Conservation (phyloP, 92 coral and sea anemone species). For the Isaurus tuberculatus region DNA sequence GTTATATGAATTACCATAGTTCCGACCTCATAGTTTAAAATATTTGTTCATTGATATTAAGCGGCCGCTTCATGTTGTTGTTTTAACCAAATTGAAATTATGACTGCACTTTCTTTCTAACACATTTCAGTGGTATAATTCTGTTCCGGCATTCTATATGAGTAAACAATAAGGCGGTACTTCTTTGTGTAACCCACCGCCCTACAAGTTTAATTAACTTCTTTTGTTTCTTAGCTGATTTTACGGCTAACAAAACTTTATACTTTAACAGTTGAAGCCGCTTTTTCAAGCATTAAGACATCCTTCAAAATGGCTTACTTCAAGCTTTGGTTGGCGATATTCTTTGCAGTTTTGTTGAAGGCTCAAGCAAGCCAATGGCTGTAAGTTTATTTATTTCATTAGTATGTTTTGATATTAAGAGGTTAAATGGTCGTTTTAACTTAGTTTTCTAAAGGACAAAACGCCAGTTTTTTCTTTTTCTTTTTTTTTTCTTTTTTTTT, state of each 20-base stretch:
- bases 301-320: constrained; percentile 27
- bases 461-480: neutral
- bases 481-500: neutral
- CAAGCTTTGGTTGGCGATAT: constrained; percentile 32
- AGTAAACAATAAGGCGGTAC: constrained; percentile 48
- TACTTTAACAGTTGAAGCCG: constrained; percentile 40
- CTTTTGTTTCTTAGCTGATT: constrained; percentile 38
- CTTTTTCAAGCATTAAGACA: constrained; percentile 1
- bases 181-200: constrained; percentile 31
- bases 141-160: constrained; percentile 23
- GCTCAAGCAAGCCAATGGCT: constrained; percentile 68
- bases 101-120: neutral
- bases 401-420: neutral
- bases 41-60: constrained; percentile 14
- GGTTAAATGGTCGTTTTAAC: neutral
- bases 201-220: constrained; percentile 46
- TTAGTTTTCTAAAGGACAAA: constrained; percentile 3
- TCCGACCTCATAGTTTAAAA: neutral
- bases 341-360: constrained; percentile 32
- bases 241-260: constrained; percentile 15
- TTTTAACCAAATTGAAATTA: constrained; percentile 13
- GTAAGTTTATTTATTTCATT: constrained; percentile 49
- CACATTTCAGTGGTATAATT: constrained; percentile 10
- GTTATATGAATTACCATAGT: no score
- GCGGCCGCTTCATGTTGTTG: neutral